Base-by-base conservation (phyloP, 2,113 vertebrate genomes). In the Jacana jacana region DNA sequence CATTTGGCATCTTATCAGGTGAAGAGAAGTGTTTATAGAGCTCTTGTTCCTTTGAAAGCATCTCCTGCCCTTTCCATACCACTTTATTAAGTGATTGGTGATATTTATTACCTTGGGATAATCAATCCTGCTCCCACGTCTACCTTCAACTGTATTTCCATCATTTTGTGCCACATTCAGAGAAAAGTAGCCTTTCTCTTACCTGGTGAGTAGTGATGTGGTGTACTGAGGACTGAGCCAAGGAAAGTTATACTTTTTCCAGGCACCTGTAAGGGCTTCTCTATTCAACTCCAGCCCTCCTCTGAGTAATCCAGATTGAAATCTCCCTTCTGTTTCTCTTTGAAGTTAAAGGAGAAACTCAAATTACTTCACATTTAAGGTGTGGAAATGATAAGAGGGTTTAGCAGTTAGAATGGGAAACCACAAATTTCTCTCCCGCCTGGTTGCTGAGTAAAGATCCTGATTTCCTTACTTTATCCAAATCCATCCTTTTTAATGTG, bases 121-220 rank as follows among this genome's bases (percentile, higher is more conserved):
- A 39, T 44, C 77, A 69, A 10, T 61, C 54, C 39, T 92, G 44
- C 46, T 94, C 58, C 42, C 24, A 13, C 11, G 68, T 84, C 61
- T 54, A 63, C 60, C 22, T 66, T 75, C 15, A 57, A 4, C 6
- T 1, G 0, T 19, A 68, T 81, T 68, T 58, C 25, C 33, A 18
- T 58, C 17, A 7, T 85, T 63, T 55, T n/a, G 51, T 77, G 37
- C 49, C 35, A 28, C 0, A 0, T 10, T 1, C 4, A 51, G 16
- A 55, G 33, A 66, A 73, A 42, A 55, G 23, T 15, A 17, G 9
- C 33, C 30, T 18, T 82, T 81, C 42, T 60, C 42, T 25, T 55
- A 51, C 3, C 19, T 61, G 55, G 8, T 54, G 55, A 58, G 55
- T 23, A 13, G 30, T 13, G 27, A 35, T 16, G 18, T 7, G 7